phyloP scores from a whole-genome alignment of 1,140 invertebrate genomes.

The Stegodyphus dumicola region DNA sequence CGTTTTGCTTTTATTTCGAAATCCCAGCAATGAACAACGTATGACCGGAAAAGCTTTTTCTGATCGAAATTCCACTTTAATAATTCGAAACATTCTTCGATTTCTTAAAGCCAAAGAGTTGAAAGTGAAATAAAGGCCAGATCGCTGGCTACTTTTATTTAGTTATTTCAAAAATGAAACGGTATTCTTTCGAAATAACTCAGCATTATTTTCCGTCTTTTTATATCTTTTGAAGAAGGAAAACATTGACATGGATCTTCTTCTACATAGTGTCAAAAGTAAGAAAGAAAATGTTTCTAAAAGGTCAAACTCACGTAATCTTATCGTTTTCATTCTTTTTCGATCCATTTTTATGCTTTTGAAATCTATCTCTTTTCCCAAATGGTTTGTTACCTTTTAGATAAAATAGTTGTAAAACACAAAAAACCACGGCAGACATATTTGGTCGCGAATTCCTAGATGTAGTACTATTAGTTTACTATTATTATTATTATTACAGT shows the following conservation, averaged over 20 bases:
- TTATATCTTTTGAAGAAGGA: neutral
- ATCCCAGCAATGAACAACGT: too few species aligned
- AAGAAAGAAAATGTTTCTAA: neutral
- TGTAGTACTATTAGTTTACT: too few species aligned
- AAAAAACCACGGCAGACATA: neutral
- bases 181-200: neutral
- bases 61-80: too few species aligned
- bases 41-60: too few species aligned
- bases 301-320: neutral
- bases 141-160: too few species aligned
- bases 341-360: neutral
- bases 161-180: too few species aligned
- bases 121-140: too few species aligned
- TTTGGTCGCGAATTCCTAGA: too few species aligned
- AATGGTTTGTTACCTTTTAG: slow-evolving; percentile 13
- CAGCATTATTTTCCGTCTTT: neutral
- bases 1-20: too few species aligned
- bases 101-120: too few species aligned
- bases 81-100: too few species aligned
- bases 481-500: too few species aligned
- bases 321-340: neutral
- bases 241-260: slow-evolving; percentile 22
- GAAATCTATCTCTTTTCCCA: neutral
- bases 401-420: neutral
- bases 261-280: neutral